Evolutionary conservation across 2,888 invertebrate genomes (phyloP).

Genomic region (Tenthredo mesomela): DNA sequence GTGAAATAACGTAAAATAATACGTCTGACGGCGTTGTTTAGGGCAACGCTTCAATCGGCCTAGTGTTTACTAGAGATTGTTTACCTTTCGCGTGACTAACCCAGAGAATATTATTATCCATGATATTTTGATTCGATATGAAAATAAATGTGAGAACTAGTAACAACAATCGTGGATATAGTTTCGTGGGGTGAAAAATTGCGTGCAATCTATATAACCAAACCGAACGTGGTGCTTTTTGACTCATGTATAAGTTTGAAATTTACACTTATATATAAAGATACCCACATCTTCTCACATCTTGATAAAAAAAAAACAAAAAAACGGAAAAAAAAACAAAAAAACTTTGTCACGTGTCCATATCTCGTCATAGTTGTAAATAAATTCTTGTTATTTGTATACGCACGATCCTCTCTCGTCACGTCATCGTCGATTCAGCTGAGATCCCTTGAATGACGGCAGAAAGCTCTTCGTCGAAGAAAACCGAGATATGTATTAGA

Average conservation of each 20-base stretch:
- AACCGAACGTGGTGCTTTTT: background rate
- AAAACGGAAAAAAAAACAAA: background rate
- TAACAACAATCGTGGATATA: background rate
- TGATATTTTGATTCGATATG: slow-evolving; percentile 30
- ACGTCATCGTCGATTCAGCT: slow-evolving; percentile 25
- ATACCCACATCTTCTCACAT: background rate
- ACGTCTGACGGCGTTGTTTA: background rate
- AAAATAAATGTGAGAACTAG: slow-evolving; percentile 2
- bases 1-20: slow-evolving; percentile 1
- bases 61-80: slow-evolving; percentile 37
- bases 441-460: background rate
- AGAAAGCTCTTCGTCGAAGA: background rate
- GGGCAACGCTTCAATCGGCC: background rate
- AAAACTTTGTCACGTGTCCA: background rate
- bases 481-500: background rate
- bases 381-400: background rate
- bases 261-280: slow-evolving; percentile 4
- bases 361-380: background rate
- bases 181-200: background rate
- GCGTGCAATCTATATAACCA: slow-evolving; percentile 3
- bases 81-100: slow-evolving; percentile 30
- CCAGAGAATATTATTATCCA: background rate
- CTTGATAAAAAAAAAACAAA: background rate
- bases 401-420: slow-evolving; percentile 31
- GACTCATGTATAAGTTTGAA: background rate